Percentiles rank a stretch among this genome's conserved stretches.
Conservation (phyloP, 1,140 invertebrate genomes). For the Trichogramma pretiosum region DNA sequence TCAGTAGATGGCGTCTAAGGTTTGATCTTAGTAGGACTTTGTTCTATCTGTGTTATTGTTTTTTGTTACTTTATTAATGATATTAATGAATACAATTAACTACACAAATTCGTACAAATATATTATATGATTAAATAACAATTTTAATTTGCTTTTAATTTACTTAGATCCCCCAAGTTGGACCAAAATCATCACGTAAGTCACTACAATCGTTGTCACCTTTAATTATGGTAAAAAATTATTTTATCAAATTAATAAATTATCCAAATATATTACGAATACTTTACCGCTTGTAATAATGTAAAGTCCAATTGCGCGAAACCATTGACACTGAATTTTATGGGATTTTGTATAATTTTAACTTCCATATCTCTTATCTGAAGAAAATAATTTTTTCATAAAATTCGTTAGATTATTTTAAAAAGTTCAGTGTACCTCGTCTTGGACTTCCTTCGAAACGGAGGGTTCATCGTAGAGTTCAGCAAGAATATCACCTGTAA, state of each 20-base stretch:
- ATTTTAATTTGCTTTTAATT: no score
- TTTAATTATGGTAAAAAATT: no score
- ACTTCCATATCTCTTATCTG: slow-evolving; percentile 18
- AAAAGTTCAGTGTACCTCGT: slow-evolving; percentile 16
- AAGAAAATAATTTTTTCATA: no score
- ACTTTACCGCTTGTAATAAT: slow-evolving; percentile 22
- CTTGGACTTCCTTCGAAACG: slow-evolving; percentile 19
- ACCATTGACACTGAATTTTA: slow-evolving; percentile 21
- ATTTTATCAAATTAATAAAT: no score
- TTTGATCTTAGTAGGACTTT: no score
- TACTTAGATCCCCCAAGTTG: slow-evolving; percentile 41
- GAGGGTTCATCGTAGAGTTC: slow-evolving; percentile 26
- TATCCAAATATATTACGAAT: no score
- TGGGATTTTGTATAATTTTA: slow-evolving; percentile 14
- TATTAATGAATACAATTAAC: no score
- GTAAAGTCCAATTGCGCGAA: slow-evolving; percentile 18
- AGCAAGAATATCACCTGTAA: slow-evolving; percentile 25
- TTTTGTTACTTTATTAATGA: no score
- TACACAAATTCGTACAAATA: no score
- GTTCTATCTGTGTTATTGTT: no score
- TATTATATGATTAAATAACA: no score
- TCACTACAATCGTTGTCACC: slow-evolving; percentile 55
- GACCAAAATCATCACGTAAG: slow-evolving; percentile 56
- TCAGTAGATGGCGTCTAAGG: no score
- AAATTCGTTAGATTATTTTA: not conserved